Conservation (phyloP, 1,140 invertebrate genomes). For the Stratiolaelaps scimitus region DNA sequence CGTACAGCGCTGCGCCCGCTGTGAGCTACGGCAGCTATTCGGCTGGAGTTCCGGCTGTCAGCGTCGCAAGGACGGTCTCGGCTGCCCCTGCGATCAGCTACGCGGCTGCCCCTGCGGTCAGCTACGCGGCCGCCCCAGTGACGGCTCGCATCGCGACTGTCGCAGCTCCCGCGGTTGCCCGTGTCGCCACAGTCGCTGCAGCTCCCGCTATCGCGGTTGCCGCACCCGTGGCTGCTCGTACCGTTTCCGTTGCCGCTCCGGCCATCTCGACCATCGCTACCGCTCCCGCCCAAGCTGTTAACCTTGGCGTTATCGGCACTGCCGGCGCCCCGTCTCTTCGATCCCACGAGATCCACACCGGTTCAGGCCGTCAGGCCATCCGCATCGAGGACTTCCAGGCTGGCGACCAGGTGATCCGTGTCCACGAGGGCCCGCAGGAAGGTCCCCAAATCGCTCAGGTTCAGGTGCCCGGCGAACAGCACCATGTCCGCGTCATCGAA, state of each 20-base stretch:
- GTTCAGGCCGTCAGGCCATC: slow-evolving; percentile 3
- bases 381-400: slow-evolving; percentile 13
- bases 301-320: neutral
- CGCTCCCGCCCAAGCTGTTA: slow-evolving; percentile 1
- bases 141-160: neutral
- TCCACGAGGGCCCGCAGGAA: slow-evolving; percentile 9
- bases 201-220: neutral
- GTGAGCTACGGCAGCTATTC: neutral
- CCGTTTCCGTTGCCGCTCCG: slow-evolving; percentile 3
- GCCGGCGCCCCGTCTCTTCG: neutral
- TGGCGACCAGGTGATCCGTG: slow-evolving; percentile 12
- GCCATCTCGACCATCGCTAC: neutral
- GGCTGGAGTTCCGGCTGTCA: neutral
- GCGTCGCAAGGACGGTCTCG: neutral
- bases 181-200: neutral
- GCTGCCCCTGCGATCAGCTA: neutral
- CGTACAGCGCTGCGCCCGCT: no score
- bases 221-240: no score
- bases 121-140: neutral
- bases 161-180: neutral
- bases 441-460: slow-evolving; percentile 19
- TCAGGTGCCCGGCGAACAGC: slow-evolving; percentile 17
- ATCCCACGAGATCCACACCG: slow-evolving; percentile 18
- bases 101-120: slow-evolving; percentile 7
- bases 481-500: slow-evolving; percentile 7